Evolutionary conservation across 2,888 invertebrate genomes (phyloP), one percentile per base, ranked within the genome.

Genomic region (Sinopyrophorus schimmeli): DNA sequence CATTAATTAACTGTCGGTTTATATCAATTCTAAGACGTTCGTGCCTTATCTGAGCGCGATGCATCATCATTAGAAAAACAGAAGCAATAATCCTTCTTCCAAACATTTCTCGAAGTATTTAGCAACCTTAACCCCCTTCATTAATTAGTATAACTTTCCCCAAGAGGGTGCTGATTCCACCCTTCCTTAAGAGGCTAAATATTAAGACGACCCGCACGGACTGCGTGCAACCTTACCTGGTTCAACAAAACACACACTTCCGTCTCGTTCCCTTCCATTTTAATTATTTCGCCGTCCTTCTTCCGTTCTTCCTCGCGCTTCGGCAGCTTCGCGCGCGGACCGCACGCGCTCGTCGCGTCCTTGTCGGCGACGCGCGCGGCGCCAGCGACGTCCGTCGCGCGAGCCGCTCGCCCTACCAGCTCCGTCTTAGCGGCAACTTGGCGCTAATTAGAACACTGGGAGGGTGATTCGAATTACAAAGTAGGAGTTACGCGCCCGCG

Each of bases 81-180:
- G 47, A 41, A 40, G 43, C 46, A 61, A 63, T 63, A 62, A 63
- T 63, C 59, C 60, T 60, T 60, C 61, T 59, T 59, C 58, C 54
- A 69, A 70, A 70, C 69, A 70, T 67, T 68, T 68, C 64, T 61
- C 63, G 61, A 66, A 64, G 70, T 70, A 69, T 69, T 71, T 69
- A 70, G 70, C 71, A 65, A 69, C 66, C 68, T 68, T 69, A 69
- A 68, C 71, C 71, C 70, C 69, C 68, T 66, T 65, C 72, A 73
- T 74, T 74, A 74, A 74, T 74, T 74, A 74, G 73, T 69, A 70
- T 70, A 73, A 74, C 72, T 71, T 69, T 65, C 68, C 73, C 70
- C 74, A 58, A 59, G 72, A 70, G 74, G 69, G 52, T 52, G 52
- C 52, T 52, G 47, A 42, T 52, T 47, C 47, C 52, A 47, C 56